These are phyloP conservation scores for Ips nitidus DNA, from an alignment of 1,140 invertebrate species.

Conservation along the genomic window DNA sequence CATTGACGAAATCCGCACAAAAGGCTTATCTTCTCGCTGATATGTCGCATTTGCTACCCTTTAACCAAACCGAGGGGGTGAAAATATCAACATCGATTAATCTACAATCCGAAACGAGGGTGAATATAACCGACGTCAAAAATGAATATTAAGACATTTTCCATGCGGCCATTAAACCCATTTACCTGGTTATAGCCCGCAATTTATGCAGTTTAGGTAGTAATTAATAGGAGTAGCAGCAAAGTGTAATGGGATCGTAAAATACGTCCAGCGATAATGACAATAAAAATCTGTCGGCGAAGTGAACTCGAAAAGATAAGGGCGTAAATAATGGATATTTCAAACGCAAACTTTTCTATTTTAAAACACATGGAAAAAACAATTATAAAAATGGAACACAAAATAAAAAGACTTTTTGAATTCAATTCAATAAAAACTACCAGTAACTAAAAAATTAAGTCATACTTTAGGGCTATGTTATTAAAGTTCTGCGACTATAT, in stretches of 20 bases:
- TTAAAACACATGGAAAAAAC: too few species aligned
- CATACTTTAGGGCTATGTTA: too few species aligned
- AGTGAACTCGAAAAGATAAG: not conserved
- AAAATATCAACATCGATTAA: too few species aligned
- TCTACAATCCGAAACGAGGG: not conserved
- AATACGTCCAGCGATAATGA: not conserved
- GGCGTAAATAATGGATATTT: not conserved
- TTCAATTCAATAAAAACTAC: too few species aligned
- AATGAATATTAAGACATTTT: constrained; percentile 5
- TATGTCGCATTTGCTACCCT: too few species aligned
- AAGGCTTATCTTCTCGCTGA: too few species aligned
- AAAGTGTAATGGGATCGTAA: constrained; percentile 1
- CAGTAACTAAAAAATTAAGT: too few species aligned
- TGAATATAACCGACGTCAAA: not conserved
- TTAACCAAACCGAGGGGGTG: too few species aligned
- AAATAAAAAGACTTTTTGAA: too few species aligned
- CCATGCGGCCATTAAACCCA: constrained; percentile 1
- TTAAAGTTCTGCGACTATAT: too few species aligned
- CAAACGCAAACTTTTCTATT: too few species aligned
- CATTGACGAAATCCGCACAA: not conserved
- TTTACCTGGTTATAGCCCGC: not conserved
- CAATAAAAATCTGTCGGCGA: constrained; percentile 7
- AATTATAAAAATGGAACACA: too few species aligned
- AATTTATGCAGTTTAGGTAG: constrained; percentile 7
- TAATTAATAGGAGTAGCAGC: not conserved